Conservation (phyloP, 2,888 invertebrate genomes). For the Keiferia lycopersicella region DNA sequence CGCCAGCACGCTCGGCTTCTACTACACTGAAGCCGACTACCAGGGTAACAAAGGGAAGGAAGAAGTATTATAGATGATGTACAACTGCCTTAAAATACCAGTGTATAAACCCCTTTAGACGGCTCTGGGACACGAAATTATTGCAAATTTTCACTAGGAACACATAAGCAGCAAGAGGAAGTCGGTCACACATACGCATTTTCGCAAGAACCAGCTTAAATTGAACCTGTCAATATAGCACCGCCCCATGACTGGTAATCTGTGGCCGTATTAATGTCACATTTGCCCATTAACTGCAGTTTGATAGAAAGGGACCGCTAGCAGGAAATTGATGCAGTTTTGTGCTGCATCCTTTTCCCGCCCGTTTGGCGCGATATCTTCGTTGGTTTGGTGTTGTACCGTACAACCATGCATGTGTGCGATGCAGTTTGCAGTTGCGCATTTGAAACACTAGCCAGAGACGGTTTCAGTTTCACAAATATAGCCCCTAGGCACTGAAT, state of each 20-base stretch:
- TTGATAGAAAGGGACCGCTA: not conserved
- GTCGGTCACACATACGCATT: not conserved
- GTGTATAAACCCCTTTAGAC: constrained; percentile 7
- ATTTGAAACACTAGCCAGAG: not conserved
- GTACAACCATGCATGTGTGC: not conserved
- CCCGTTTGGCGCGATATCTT: not conserved
- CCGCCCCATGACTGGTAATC: not conserved
- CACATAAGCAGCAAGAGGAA: not conserved
- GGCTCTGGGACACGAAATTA: not conserved
- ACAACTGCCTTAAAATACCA: not conserved
- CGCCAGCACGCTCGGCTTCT: not conserved
- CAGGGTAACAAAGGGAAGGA: not conserved
- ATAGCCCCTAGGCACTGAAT: not conserved
- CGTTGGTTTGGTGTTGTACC: not conserved
- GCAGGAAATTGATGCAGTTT: constrained; percentile 7
- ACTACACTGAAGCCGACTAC: not conserved
- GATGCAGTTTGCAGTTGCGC: constrained; percentile 9
- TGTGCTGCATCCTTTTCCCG: not conserved
- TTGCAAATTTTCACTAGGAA: constrained; percentile 8
- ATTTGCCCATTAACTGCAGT: not conserved
- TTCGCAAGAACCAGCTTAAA: not conserved
- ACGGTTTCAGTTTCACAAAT: not conserved
- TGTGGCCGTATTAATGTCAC: not conserved
- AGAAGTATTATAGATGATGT: not conserved
- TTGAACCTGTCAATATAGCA: not conserved